Percentiles rank a stretch among this genome's conserved stretches.
Evolutionary conservation across 2,888 invertebrate species (phyloP).

Genomic region (Himalopsyche tibetana): DNA sequence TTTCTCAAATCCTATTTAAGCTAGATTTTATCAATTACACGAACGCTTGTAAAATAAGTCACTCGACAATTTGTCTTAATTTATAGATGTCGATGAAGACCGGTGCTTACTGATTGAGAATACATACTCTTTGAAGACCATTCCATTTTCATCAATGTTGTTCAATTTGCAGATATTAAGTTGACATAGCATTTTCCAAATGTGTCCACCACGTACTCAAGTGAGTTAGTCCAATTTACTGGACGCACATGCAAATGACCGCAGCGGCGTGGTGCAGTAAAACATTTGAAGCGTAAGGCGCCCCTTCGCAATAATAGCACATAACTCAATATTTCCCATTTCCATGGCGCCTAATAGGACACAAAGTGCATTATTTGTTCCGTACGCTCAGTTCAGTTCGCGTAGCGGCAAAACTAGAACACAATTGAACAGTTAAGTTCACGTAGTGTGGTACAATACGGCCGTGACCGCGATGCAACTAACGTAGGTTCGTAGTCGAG

Average conservation of each 20-base stretch:
- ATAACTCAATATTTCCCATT: conserved; percentile 42
- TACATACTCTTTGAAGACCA: no score
- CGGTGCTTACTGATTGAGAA: no score
- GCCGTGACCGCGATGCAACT: conserved; percentile 1
- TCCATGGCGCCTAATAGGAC: conserved; percentile 13
- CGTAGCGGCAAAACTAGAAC: conserved; percentile 3
- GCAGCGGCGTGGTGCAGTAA: not conserved
- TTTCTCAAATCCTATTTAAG: no score
- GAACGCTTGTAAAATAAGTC: no score
- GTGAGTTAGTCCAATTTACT: conserved; percentile 5
- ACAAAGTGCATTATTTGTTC: conserved; percentile 38
- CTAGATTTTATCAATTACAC: no score
- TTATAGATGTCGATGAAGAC: no score
- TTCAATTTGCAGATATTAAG: no score
- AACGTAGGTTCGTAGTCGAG: not conserved
- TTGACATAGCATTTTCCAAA: not conserved
- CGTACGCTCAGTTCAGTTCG: conserved; percentile 5
- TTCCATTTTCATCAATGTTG: no score
- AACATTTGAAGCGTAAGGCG: conserved; percentile 8
- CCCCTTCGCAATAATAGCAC: conserved; percentile 10
- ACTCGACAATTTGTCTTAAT: no score
- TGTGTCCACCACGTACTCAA: not conserved
- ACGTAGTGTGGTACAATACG: conserved; percentile 2
- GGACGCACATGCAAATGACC: conserved; percentile 23
- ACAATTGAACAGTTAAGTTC: conserved; percentile 37